Percentiles rank a stretch among this genome's conserved stretches.
These are phyloP conservation scores for Lasaia peninsularis DNA, from an alignment of 1,140 invertebrate species.

Conservation along the genomic window DNA sequence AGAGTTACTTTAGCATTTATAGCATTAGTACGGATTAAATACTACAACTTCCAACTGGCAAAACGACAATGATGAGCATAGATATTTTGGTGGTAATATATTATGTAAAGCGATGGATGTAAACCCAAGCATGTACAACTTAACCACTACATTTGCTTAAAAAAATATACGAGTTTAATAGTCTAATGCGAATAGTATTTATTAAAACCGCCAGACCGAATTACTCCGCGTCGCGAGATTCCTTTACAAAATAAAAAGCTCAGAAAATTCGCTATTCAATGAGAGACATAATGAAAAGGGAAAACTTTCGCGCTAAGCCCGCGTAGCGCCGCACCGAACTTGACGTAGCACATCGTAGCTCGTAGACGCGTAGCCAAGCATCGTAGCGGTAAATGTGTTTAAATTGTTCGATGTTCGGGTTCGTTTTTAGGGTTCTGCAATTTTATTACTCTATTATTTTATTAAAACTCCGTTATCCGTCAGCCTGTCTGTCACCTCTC, in stretches of 20 bases:
- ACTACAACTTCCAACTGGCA: too few relatives aligned
- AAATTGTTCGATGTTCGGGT: neutral
- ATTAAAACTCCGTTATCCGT: too few relatives aligned
- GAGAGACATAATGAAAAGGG: neutral
- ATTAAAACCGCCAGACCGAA: neutral
- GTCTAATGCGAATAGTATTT: neutral
- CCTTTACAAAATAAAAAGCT: slow-evolving; percentile 7
- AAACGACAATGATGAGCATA: too few relatives aligned
- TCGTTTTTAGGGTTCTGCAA: too few relatives aligned
- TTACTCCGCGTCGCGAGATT: neutral
- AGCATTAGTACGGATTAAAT: too few relatives aligned
- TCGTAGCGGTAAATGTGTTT: neutral
- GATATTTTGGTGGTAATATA: too few relatives aligned
- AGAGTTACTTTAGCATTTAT: too few relatives aligned
- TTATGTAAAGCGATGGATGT: too few relatives aligned
- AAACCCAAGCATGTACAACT: too few relatives aligned
- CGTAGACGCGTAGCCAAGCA: slow-evolving; percentile 1
- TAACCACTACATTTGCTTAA: too few relatives aligned
- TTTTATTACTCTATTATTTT: too few relatives aligned
- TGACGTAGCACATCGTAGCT: slow-evolving; percentile 8
- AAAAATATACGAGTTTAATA: neutral
- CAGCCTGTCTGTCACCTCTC: too few relatives aligned
- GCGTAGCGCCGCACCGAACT: slow-evolving; percentile 1
- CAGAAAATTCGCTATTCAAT: neutral
- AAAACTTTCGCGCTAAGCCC: slow-evolving; percentile 3